A percentile compares a stretch with the other conserved stretches of the same genome.
These are phyloP conservation scores for Pipistrellus nathusii DNA, from an alignment of 2,797 vertebrate species.

Conservation along the genomic window DNA sequence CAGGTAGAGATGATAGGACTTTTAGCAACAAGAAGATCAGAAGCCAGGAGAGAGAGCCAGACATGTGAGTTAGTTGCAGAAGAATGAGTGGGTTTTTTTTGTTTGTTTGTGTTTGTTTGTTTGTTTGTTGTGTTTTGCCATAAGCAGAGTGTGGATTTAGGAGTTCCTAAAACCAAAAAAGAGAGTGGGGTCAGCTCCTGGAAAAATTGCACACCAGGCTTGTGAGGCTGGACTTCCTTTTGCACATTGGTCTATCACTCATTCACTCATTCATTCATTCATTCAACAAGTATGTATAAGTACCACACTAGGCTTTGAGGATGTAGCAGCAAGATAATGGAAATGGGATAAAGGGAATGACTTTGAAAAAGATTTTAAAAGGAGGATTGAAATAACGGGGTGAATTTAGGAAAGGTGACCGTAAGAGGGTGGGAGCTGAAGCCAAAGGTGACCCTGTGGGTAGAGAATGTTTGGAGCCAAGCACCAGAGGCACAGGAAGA, in stretches of 20 bases:
- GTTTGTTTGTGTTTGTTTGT: too few relatives aligned
- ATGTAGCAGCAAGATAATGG: not conserved
- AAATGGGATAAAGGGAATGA: not conserved
- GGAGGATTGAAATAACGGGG: not conserved
- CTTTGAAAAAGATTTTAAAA: not conserved
- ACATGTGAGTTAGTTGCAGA: fast-evolving
- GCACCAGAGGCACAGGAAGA: not conserved
- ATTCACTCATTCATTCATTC: not conserved
- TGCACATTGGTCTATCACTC: not conserved
- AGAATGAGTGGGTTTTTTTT: not conserved
- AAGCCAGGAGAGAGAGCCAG: not conserved
- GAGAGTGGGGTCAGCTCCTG: too few relatives aligned
- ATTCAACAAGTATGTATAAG: not conserved
- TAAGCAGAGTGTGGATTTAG: not conserved
- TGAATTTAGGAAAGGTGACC: not conserved
- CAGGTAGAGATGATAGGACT: not conserved
- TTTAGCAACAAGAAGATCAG: not conserved
- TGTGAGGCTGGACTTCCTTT: not conserved
- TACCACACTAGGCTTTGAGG: not conserved
- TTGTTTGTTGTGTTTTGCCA: not conserved
- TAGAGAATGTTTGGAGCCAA: not conserved
- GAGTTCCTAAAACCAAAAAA: not conserved
- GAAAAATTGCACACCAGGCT: not conserved
- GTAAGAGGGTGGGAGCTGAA: not conserved
- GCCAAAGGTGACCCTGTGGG: not conserved